A percentile compares a stretch with the other conserved stretches of the same genome.
Conservation (phyloP, 2,888 invertebrate species). For the Drosophila engyochracea region DNA sequence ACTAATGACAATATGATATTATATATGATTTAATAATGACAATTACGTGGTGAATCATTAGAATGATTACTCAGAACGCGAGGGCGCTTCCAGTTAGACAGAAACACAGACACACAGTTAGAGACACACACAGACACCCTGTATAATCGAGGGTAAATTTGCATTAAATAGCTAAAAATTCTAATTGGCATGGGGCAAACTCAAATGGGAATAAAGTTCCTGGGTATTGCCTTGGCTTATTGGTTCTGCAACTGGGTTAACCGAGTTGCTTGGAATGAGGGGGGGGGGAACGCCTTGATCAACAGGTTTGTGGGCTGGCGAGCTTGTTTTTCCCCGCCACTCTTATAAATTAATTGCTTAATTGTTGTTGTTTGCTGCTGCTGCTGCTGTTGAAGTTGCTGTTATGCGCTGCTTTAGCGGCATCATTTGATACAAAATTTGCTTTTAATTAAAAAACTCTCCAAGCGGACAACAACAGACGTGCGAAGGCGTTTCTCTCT, state of each 20-base stretch:
- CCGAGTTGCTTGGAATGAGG: conserved; percentile 4
- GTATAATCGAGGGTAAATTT: conserved; percentile 10
- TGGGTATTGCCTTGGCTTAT: conserved; percentile 43
- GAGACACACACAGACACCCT: background rate
- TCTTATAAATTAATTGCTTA: conserved; percentile 77
- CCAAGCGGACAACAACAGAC: conserved; percentile 41
- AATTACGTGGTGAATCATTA: conserved; percentile 37
- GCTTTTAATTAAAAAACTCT: conserved; percentile 77
- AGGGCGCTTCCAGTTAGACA: conserved; percentile 14
- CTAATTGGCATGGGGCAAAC: conserved; percentile 2
- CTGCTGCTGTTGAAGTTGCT: conserved; percentile 33
- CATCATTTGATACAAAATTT: conserved; percentile 73
- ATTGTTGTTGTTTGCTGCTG: conserved; percentile 55
- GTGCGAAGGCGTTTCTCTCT: conserved; percentile 24
- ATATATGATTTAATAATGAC: conserved; percentile 13
- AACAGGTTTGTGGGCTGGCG: conserved; percentile 68
- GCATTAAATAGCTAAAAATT: conserved; percentile 17
- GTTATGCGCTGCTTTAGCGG: conserved; percentile 48
- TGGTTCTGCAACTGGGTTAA: conserved; percentile 47
- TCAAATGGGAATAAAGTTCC: background rate
- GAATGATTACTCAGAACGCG: conserved; percentile 23
- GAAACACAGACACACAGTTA: background rate
- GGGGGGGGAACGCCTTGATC: conserved; percentile 35
- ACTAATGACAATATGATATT: conserved; percentile 8
- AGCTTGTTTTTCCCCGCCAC: conserved; percentile 67